Conservation (phyloP, 2,797 vertebrate species). For the Philypnodon macrostomus region DNA sequence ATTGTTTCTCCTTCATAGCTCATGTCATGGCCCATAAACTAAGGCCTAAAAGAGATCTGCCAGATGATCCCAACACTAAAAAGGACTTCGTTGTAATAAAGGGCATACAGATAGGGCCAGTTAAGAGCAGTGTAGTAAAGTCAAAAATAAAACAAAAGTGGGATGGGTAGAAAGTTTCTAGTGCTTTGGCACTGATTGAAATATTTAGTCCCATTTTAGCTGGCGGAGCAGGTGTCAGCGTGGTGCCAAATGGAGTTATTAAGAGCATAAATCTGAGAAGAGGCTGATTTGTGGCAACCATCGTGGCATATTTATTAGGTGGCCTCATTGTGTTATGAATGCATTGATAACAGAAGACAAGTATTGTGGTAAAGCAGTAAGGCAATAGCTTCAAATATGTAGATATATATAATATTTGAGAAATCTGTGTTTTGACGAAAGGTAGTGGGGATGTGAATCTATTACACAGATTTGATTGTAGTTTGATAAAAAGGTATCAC, state of each 20-base stretch:
- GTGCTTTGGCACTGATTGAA: slow-evolving; percentile 64
- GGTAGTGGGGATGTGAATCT: too few species aligned
- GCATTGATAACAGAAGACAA: slow-evolving; percentile 64
- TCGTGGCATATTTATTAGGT: slow-evolving; percentile 70
- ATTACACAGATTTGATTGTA: too few species aligned
- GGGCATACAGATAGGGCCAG: slow-evolving; percentile 61
- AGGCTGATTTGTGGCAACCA: slow-evolving; percentile 64
- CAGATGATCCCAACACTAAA: slow-evolving; percentile 83
- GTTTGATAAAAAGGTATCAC: too few species aligned
- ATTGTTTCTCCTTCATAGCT: slow-evolving; percentile 89
- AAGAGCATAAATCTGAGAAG: slow-evolving; percentile 68
- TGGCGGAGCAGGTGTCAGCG: slow-evolving; percentile 64
- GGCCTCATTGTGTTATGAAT: slow-evolving; percentile 63
- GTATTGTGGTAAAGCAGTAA: slow-evolving; percentile 41
- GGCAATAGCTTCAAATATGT: slow-evolving; percentile 13
- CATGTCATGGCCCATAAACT: slow-evolving; percentile 99
- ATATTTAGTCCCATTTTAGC: slow-evolving; percentile 71
- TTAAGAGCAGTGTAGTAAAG: slow-evolving; percentile 66
- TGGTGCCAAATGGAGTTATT: slow-evolving; percentile 71
- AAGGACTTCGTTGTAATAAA: slow-evolving; percentile 53
- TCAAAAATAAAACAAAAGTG: slow-evolving; percentile 69
- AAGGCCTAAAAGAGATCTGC: slow-evolving; percentile 88
- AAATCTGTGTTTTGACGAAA: slow-evolving; percentile 34
- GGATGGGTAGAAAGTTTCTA: slow-evolving; percentile 55
- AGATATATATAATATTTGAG: slow-evolving; percentile 12